Evolutionary conservation across 2,888 invertebrate species (phyloP).

Genomic region (Lomographa bimaculata): DNA sequence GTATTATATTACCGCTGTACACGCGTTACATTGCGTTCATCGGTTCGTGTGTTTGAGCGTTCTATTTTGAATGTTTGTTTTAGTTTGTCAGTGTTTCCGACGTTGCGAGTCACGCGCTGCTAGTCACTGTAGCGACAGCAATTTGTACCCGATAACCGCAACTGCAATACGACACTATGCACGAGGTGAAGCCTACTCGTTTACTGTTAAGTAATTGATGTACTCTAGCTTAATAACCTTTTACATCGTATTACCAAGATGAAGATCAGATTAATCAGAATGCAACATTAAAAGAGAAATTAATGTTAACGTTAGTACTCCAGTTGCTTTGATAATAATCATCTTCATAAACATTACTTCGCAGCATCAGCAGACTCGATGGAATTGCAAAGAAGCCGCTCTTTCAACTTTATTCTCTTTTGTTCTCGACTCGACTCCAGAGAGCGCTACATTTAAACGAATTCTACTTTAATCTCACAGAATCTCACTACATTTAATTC

Average conservation of each 20-base stretch:
- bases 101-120: conserved; percentile 48
- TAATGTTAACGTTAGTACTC: no score
- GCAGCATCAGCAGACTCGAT: conserved; percentile 11
- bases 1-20: conserved; percentile 46
- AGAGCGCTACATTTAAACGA: conserved; percentile 24
- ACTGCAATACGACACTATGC: conserved; percentile 66
- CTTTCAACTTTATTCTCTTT: conserved; percentile 28
- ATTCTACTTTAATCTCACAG: conserved; percentile 25
- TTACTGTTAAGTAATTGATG: conserved; percentile 71
- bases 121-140: conserved; percentile 68
- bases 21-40: conserved; percentile 35
- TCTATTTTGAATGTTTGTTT: conserved; percentile 42
- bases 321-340: no score
- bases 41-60: conserved; percentile 41
- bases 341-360: conserved; percentile 13
- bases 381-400: conserved; percentile 25
- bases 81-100: conserved; percentile 38
- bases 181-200: conserved; percentile 61
- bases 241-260: conserved; percentile 56
- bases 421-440: conserved; percentile 18
- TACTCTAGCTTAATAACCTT: no score
- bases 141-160: conserved; percentile 76
- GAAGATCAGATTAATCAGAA: conserved; percentile 50
- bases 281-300: conserved; percentile 43
- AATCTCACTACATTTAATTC: conserved; percentile 27